These are phyloP conservation scores for Rhodinocichla rosea DNA, from an alignment of 2,113 vertebrate species.

Conservation along the genomic window DNA sequence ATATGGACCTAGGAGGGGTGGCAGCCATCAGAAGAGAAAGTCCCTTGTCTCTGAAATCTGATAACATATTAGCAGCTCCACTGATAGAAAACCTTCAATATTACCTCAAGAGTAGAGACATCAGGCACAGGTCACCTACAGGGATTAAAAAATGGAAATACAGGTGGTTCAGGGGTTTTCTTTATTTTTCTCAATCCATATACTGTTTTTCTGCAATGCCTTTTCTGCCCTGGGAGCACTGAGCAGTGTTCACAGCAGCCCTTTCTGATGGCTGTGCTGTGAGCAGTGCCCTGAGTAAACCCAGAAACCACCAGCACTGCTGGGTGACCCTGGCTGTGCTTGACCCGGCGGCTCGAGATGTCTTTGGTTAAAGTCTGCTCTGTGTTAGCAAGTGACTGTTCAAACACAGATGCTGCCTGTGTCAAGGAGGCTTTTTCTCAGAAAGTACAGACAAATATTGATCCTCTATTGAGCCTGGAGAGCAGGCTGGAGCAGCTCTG, in stretches of 20 bases:
- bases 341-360: background rate
- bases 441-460: conserved; percentile 75
- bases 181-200: background rate
- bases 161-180: background rate
- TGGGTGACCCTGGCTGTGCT: conserved; percentile 30
- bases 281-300: conserved; percentile 1
- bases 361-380: conserved; percentile 59
- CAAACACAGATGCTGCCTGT: conserved; percentile 78
- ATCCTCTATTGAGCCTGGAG: conserved; percentile 67
- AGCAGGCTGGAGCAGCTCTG: conserved; percentile 18
- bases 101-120: background rate
- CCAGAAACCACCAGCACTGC: background rate
- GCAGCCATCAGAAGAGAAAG: background rate
- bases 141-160: background rate
- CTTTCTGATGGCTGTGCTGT: background rate
- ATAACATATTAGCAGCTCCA: background rate
- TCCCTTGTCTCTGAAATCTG: background rate
- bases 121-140: background rate
- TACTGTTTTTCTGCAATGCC: background rate
- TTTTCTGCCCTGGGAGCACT: background rate
- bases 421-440: conserved; percentile 62
- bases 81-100: background rate
- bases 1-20: rapidly evolving
- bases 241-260: background rate
- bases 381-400: conserved; percentile 65